phyloP scores from a whole-genome alignment of 1,140 invertebrate species.

The Lordiphosa stackelbergi region DNA sequence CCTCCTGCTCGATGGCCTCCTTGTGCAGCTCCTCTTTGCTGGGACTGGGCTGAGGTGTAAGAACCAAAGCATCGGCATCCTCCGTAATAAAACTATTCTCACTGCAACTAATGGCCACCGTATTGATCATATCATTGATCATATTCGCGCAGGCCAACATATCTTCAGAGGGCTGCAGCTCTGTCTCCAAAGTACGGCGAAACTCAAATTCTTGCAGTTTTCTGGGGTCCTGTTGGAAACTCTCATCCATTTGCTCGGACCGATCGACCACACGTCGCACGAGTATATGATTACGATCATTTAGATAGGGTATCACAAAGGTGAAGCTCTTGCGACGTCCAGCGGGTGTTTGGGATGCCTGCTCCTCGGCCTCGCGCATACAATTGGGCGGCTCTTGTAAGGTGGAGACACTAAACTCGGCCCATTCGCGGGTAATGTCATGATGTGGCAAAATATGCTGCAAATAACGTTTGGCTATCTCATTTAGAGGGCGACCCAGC shows the following conservation, averaged over 20 bases:
- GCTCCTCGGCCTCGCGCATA: slow-evolving; percentile 45
- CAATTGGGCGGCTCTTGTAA: slow-evolving; percentile 37
- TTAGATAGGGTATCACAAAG: slow-evolving; percentile 70
- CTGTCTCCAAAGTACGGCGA: slow-evolving; percentile 7
- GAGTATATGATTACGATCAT: slow-evolving; percentile 69
- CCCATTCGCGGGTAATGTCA: slow-evolving; percentile 73
- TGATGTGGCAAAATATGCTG: slow-evolving; percentile 70
- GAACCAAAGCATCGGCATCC: slow-evolving; percentile 45
- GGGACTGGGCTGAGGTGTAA: neutral
- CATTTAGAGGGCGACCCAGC: slow-evolving; percentile 57
- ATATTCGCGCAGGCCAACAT: slow-evolving; percentile 56
- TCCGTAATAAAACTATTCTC: slow-evolving; percentile 65
- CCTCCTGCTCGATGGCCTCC: neutral
- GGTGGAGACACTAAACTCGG: slow-evolving; percentile 74
- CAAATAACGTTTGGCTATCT: slow-evolving; percentile 71
- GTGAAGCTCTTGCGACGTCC: slow-evolving; percentile 56
- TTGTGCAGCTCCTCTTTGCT: slow-evolving; percentile 31
- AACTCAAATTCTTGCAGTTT: slow-evolving; percentile 40
- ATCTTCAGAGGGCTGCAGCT: slow-evolving; percentile 8
- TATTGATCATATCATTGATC: slow-evolving; percentile 71
- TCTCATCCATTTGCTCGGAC: slow-evolving; percentile 58
- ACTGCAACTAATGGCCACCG: slow-evolving; percentile 73
- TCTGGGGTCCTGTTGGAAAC: slow-evolving; percentile 36
- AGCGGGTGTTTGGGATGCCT: slow-evolving; percentile 29
- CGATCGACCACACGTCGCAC: slow-evolving; percentile 70